A percentile compares a stretch with the other conserved stretches of the same genome.
Evolutionary conservation across 2,113 vertebrate genomes (phyloP).

Genomic region (Anthoscopus minutus): DNA sequence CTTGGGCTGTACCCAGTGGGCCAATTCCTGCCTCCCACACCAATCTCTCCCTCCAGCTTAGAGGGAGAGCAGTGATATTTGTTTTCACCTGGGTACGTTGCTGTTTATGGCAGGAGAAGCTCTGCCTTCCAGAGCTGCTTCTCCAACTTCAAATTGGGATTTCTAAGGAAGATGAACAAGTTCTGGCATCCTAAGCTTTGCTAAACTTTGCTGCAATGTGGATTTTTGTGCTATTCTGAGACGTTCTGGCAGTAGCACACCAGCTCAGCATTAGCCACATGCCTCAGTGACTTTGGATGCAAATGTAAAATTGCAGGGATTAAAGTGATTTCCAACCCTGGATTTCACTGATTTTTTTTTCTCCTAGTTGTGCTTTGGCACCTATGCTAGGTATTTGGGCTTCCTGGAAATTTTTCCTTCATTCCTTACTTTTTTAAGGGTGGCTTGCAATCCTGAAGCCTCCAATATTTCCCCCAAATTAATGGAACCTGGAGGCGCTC

Average conservation of each 20-base stretch:
- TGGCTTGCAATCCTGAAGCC: not conserved
- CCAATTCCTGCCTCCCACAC: not conserved
- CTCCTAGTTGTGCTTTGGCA: not conserved
- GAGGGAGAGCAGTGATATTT: not conserved
- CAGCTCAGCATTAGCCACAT: accelerated
- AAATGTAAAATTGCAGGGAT: not conserved
- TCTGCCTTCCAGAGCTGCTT: not conserved
- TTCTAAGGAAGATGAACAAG: not conserved
- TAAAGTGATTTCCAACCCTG: not conserved
- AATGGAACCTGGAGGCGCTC: not conserved
- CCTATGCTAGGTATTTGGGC: accelerated
- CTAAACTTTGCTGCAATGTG: not conserved
- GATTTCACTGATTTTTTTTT: not conserved
- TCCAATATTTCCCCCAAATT: not conserved
- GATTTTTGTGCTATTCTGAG: not conserved
- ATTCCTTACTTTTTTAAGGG: not conserved
- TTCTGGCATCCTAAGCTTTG: not conserved
- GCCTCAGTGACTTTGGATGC: not conserved
- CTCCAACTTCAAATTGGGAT: accelerated
- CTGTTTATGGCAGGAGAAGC: not conserved
- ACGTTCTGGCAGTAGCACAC: not conserved
- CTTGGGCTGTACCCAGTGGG: not conserved
- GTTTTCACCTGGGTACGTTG: not conserved
- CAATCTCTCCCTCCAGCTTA: not conserved
- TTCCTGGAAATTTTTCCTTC: not conserved